These are phyloP conservation scores for Spheniscus humboldti DNA, from an alignment of 2,797 vertebrate species.

Conservation along the genomic window DNA sequence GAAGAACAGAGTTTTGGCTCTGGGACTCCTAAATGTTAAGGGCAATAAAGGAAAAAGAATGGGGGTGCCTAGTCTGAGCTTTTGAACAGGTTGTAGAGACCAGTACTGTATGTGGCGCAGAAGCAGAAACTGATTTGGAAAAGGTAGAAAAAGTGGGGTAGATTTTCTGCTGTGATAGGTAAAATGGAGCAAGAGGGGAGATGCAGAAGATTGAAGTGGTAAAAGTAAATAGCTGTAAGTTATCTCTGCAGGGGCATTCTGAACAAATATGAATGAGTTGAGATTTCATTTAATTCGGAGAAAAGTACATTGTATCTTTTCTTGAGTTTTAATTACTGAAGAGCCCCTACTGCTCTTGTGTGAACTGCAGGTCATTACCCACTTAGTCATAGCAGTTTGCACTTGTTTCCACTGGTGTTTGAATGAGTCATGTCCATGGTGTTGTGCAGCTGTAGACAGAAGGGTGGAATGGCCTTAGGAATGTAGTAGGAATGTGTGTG, in stretches of 20 bases:
- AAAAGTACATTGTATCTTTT: background rate
- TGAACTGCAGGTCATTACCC: background rate
- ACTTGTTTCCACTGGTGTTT: constrained; percentile 44
- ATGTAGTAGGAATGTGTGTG: background rate
- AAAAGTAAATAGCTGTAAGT: background rate
- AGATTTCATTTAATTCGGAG: background rate
- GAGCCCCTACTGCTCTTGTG: background rate
- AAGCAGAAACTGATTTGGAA: background rate
- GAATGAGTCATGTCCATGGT: constrained; percentile 24
- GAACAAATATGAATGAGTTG: background rate
- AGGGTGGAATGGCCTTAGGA: constrained; percentile 18
- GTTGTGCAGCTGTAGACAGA: constrained; percentile 23
- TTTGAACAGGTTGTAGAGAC: background rate
- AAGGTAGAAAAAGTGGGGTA: background rate
- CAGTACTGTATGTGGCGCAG: background rate
- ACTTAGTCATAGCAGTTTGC: constrained; percentile 32
- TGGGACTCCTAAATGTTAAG: background rate
- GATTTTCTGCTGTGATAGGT: background rate
- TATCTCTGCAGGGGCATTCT: background rate
- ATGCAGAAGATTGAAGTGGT: background rate
- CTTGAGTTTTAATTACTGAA: background rate
- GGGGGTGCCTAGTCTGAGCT: background rate
- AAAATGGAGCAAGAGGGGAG: background rate
- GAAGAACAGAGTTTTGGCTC: background rate
- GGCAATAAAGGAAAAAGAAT: background rate